phyloP scores from a whole-genome alignment of 2,797 vertebrate genomes.

The Karalla daura region DNA sequence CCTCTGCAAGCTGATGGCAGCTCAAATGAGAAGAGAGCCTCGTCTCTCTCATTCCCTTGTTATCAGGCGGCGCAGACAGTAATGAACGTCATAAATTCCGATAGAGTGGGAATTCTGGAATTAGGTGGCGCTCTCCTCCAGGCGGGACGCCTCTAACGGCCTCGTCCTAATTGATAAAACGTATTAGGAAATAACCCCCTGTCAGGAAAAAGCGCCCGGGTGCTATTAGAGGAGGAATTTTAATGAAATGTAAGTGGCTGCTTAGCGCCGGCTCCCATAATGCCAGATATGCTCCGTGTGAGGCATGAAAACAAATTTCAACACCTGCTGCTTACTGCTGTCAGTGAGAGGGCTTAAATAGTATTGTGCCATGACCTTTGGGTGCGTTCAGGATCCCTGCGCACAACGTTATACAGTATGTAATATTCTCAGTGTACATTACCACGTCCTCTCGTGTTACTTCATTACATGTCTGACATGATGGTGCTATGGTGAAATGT shows the following conservation, averaged over 20 bases:
- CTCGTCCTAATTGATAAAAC: constrained; percentile 12
- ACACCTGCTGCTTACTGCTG: constrained; percentile 63
- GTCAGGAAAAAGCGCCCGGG: constrained; percentile 25
- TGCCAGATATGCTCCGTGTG: constrained; percentile 28
- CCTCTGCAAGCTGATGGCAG: neutral
- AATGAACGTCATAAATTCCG: neutral
- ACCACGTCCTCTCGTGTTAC: constrained; percentile 42
- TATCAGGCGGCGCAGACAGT: neutral
- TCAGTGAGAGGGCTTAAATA: constrained; percentile 50
- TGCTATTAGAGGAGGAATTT: constrained; percentile 61
- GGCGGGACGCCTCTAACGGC: neutral
- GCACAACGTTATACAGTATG: constrained; percentile 18
- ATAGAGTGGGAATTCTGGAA: neutral
- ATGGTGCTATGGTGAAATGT: constrained; percentile 31
- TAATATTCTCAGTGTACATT: constrained; percentile 35
- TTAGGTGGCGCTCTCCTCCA: neutral
- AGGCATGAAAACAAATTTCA: constrained; percentile 55
- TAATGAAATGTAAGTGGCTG: constrained; percentile 53
- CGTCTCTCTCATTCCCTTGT: neutral
- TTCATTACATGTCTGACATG: constrained; percentile 55
- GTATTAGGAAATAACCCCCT: constrained; percentile 42
- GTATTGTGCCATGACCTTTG: constrained; percentile 49
- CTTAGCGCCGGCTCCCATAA: constrained; percentile 31
- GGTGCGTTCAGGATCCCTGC: constrained; percentile 13
- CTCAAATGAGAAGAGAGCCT: neutral